A percentile compares a stretch with the other conserved stretches of the same genome.
phyloP scores from a whole-genome alignment of 2,888 invertebrate species.

The Tinea semifulvella region DNA sequence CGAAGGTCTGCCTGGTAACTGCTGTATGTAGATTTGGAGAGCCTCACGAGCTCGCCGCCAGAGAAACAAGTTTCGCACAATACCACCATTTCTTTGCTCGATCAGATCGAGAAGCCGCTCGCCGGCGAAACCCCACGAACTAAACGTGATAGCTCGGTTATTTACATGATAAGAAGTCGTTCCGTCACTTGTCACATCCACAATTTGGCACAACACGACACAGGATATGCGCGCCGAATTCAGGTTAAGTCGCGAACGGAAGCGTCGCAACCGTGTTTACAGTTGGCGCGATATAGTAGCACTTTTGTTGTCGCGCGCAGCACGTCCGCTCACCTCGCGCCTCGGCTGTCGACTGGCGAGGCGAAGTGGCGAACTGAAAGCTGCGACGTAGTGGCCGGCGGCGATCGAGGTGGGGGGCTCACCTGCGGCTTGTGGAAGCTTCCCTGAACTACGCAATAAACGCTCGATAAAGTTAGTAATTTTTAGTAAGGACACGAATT shows the following conservation, averaged over 20 bases:
- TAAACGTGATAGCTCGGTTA: conserved; percentile 45
- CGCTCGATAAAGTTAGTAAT: conserved; percentile 68
- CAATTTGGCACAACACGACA: conserved; percentile 59
- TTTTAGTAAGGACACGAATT: no score
- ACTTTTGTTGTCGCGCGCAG: conserved; percentile 25
- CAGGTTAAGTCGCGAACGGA: conserved; percentile 53
- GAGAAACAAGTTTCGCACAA: conserved; percentile 50
- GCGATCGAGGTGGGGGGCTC: conserved; percentile 27
- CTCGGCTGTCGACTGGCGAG: conserved; percentile 56
- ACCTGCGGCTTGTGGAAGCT: conserved; percentile 38
- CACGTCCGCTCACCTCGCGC: conserved; percentile 37
- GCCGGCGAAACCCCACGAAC: conserved; percentile 43
- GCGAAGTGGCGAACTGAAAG: no score
- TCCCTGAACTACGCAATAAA: conserved; percentile 64
- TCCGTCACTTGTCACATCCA: conserved; percentile 43
- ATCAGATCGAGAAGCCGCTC: conserved; percentile 37
- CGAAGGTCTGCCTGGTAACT: conserved; percentile 21
- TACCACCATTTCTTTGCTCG: conserved; percentile 47
- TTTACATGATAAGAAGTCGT: conserved; percentile 50
- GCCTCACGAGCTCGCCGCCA: conserved; percentile 35
- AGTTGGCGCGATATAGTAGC: conserved; percentile 49
- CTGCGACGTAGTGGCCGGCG: conserved; percentile 28
- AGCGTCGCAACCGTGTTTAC: conserved; percentile 59
- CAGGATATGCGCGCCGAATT: conserved; percentile 39
- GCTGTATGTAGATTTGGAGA: conserved; percentile 42